These are phyloP conservation scores for Agapornis canus DNA, from an alignment of 2,797 vertebrate genomes.

Conservation along the genomic window DNA sequence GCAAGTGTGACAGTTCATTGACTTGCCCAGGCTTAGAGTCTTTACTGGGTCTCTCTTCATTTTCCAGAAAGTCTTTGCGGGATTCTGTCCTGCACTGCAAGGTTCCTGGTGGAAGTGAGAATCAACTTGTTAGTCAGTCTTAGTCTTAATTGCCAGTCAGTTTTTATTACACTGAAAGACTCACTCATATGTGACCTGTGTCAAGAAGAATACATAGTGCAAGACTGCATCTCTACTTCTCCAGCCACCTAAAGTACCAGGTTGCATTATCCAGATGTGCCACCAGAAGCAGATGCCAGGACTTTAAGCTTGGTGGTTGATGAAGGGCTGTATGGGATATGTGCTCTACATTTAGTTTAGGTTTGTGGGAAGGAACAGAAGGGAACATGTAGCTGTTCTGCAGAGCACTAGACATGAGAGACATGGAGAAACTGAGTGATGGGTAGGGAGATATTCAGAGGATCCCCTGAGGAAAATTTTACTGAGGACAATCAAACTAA, in stretches of 20 bases:
- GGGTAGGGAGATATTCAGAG: background rate
- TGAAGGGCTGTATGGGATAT: background rate
- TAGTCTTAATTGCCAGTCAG: background rate
- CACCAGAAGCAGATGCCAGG: background rate
- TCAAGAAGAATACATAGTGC: background rate
- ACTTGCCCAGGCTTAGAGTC: slow-evolving; percentile 55
- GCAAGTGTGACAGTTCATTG: slow-evolving; percentile 68
- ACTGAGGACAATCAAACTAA: background rate
- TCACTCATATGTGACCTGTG: background rate
- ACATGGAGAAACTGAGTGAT: background rate
- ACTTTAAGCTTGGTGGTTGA: background rate
- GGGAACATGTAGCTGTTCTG: background rate
- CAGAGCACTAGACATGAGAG: background rate
- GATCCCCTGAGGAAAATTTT: background rate
- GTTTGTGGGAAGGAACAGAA: background rate
- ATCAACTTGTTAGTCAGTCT: background rate
- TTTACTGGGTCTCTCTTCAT: slow-evolving; percentile 16
- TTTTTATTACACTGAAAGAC: background rate
- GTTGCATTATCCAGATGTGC: background rate
- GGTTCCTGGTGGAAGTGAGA: slow-evolving; percentile 16
- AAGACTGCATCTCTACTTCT: background rate
- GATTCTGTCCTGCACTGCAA: slow-evolving; percentile 25
- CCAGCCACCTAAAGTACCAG: background rate
- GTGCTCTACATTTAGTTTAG: background rate
- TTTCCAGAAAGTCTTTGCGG: slow-evolving; percentile 48